Evolutionary conservation across 2,113 vertebrate genomes (phyloP), one percentile per base, ranked within the genome.

Genomic region (Sceloporus tristichus): DNA sequence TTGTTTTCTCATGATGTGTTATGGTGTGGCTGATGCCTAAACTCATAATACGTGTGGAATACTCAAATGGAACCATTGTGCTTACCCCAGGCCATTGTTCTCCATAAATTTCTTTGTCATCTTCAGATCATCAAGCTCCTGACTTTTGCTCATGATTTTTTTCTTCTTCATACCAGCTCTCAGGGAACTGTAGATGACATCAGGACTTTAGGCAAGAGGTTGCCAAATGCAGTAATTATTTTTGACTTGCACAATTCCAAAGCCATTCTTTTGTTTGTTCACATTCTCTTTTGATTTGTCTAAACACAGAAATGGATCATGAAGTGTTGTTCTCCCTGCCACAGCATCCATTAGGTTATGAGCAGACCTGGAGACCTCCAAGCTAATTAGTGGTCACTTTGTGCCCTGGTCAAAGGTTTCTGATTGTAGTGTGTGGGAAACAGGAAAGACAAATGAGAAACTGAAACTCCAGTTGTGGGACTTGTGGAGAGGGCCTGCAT

Each of bases 381-480:
- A 82, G 71, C 86, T 93, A 94, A 94, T 92, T 91, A 92, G 85
- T 1, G 0, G 85, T 91, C 92, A 91, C 87, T 83, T 62, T 81
- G 75, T 91, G 91, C 90, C 90, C 93, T 86, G 85, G 92, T 91
- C 94, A 94, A 93, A 94, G 91, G 84, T 79, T 93, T 85, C 87
- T 79, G 89, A 85, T 87, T 92, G 83, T 81, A 82, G 38, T 85
- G 79, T 91, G 92, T 95, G 93, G 93, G 94, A 96, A 95, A 94
- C 88, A 92, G 93, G 90, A 95, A 95, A 94, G 90, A 81, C 56
- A 89, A 90, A 78, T 59, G 87, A 66, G 71, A 92, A 92, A 9
- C 62, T 88, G 88, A 86, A 92, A 92, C 86, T 82, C 74, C 92
- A 91, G 81, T 38, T 88, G 79, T 90, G 90, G 27, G 90, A 62